Base-by-base conservation (phyloP, 2,113 vertebrate genomes). In the Hypocryptadius cinnamomeus region DNA sequence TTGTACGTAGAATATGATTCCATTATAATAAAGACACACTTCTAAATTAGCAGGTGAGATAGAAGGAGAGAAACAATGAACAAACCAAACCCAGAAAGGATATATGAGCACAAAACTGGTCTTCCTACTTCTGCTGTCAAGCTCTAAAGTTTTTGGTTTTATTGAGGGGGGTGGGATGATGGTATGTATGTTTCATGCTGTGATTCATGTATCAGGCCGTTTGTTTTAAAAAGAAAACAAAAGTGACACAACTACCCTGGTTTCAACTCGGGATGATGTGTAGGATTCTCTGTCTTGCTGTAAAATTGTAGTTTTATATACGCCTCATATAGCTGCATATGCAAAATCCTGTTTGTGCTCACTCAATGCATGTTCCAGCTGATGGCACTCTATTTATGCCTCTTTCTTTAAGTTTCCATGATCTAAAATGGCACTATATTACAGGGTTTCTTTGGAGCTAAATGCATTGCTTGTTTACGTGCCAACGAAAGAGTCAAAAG, bases 271-370 rank as follows among this genome's bases (percentile, higher is more conserved):
- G 10, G 11, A 7, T 73, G 13, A 27, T 76, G 11, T 40, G 4
- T 53, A 28, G 28, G 44, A 74, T 35, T 87, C 40, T 66, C 14
- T 8, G 1, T 71, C 64, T 90, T 91, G 35, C 56, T 91, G 37
- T 74, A 40, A 69, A 93, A 31, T 64, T 48, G 12, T 70, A 2
- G 6, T 66, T 96, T 74, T 64, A 30, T 28, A 24, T 39, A 3
- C 4, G 0, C 25, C 31, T 88, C 0, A 0, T 77, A 35, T 59
- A 79, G 22, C 42, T 42, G 44, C 31, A n/a, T 90, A 6, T 76
- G 70, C 42, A 74, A 66, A 92, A 70, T 87, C 28, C 17, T 85
- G 7, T 85, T 91, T 79, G 70, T 70, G 27, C 48, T 93, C 4
- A 2, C 31, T 85, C 1, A 1, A 28, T 3, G 1, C 10, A 3